Evolutionary conservation across 2,113 vertebrate genomes (phyloP), one percentile per base, ranked within the genome.

Genomic region (Kobus ellipsiprymnus): DNA sequence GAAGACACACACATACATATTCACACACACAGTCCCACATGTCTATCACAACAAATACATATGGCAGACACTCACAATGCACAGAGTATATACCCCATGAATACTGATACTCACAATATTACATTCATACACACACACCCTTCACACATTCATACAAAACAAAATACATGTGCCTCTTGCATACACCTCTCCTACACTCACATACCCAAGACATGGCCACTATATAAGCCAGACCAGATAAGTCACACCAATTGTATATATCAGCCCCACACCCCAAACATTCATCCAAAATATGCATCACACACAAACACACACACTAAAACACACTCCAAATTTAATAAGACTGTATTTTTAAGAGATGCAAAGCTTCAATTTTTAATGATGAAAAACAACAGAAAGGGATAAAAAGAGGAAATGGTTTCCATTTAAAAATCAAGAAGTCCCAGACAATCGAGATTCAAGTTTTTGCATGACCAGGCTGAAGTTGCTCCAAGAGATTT

Each of bases 331-430:
- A 94, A 81, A 25, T 89, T 95, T 97, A 57, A 62, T 59, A 59
- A 55, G 60, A 59, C 59, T 78, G 52, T 40, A 55, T 52, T n/a
- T 57, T 93, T 19, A 96, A 85, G 54, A 94, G 57, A 92, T 78
- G 52, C 50, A 90, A 46, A 97, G 67, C 54, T 96, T 84, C 59
- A 3, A 94, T 98, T 98, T 98, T 78, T 94, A 97, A 91, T 33
- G 36, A 94, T 97, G 77, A 80, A 87, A 98, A 92, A 85, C 50
- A 78, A 64, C 23, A 82, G 54, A 94, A 10, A 97, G 27, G 27
- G 87, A 77, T 54, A 80, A 1, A 19, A n/a, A 48, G 80, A 82
- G 36, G 64, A 97, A 95, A 95, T 84, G 90, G 77, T 78, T 91
- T 95, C 27, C 21, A 94, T 94, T 92, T 33, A 55, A 64, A 96